These are phyloP conservation scores for Sebastes schlegelii DNA, from an alignment of 2,113 vertebrate species.

Conservation along the genomic window DNA sequence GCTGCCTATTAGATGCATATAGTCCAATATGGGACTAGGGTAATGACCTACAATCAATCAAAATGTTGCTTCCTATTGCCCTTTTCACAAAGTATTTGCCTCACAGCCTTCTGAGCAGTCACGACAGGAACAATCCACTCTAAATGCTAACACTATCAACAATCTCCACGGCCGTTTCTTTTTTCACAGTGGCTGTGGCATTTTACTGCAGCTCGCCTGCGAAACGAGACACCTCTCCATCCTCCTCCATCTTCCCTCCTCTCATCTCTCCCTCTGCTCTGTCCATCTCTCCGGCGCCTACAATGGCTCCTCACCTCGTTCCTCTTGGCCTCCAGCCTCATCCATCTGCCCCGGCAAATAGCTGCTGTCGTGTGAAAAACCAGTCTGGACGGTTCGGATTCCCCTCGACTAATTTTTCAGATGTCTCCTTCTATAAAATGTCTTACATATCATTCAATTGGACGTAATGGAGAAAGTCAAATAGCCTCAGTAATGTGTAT, in stretches of 20 bases:
- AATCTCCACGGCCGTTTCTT: slow-evolving; percentile 18
- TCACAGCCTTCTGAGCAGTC: slow-evolving; percentile 21
- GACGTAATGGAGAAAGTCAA: too few relatives aligned
- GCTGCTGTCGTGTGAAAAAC: slow-evolving; percentile 39
- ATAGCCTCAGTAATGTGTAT: too few relatives aligned
- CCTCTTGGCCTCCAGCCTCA: slow-evolving; percentile 48
- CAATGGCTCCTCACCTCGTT: slow-evolving; percentile 45
- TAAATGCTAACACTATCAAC: slow-evolving; percentile 55
- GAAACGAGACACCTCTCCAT: slow-evolving; percentile 58
- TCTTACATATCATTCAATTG: neutral
- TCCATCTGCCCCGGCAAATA: slow-evolving; percentile 52
- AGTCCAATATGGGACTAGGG: slow-evolving; percentile 2
- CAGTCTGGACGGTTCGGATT: slow-evolving; percentile 27
- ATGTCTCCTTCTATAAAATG: neutral
- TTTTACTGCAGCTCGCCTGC: slow-evolving; percentile 34
- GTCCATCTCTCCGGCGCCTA: slow-evolving; percentile 42
- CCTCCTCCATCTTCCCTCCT: slow-evolving; percentile 50
- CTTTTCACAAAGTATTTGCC: slow-evolving; percentile 52
- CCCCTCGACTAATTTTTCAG: neutral
- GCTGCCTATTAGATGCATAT: slow-evolving; percentile 16
- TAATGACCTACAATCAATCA: slow-evolving; percentile 37
- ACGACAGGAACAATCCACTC: slow-evolving; percentile 48
- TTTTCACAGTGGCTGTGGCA: slow-evolving; percentile 7
- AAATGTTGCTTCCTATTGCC: slow-evolving; percentile 35
- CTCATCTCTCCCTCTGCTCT: slow-evolving; percentile 43